Evolutionary conservation across 1,140 invertebrate genomes (phyloP).

Genomic region (Polypedilum pembai): DNA sequence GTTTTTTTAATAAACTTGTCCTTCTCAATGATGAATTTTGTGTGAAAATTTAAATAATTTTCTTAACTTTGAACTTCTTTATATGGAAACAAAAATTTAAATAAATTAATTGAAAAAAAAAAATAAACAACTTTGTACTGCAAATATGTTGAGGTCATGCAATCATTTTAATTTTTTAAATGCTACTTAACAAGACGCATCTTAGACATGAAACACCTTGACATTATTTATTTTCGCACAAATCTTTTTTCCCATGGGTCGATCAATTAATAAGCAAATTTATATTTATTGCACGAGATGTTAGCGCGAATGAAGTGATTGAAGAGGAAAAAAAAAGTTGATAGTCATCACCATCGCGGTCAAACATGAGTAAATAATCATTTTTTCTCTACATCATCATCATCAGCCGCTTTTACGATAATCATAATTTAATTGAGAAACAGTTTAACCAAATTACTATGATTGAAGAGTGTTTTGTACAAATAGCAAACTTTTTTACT

Average conservation of each 20-base stretch:
- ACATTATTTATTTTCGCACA: neutral
- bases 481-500: neutral
- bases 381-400: neutral
- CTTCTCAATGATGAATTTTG: neutral
- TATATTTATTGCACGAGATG: neutral
- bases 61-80: no score
- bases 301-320: neutral
- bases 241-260: neutral
- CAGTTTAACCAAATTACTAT: neutral
- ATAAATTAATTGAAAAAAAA: no score
- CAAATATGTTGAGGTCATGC: no score
- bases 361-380: neutral
- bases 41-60: no score
- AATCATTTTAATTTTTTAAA: no score
- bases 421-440: constrained; percentile 19
- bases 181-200: neutral
- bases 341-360: no score
- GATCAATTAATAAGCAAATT: constrained; percentile 1
- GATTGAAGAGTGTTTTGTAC: neutral
- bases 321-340: neutral
- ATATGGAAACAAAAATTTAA: no score
- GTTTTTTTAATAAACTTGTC: neutral
- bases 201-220: neutral
- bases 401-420: neutral
- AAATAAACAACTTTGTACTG: no score